Conservation (phyloP, 1,140 invertebrate species). For the Mylabris phalerata region DNA sequence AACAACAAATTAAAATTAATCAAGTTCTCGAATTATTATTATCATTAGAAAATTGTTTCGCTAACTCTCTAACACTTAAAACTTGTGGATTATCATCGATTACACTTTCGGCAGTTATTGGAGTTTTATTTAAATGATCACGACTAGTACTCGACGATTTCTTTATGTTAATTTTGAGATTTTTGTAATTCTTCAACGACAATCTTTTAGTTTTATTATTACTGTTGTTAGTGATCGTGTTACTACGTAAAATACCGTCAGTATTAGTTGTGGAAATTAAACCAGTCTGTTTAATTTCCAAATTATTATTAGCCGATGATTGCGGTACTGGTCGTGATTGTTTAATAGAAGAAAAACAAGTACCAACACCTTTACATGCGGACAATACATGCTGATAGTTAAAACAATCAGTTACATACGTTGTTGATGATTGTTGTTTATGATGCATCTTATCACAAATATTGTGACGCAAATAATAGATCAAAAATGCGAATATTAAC, state of each 20-base stretch:
- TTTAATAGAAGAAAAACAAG: slow-evolving; percentile 2
- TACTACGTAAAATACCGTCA: slow-evolving; percentile 49
- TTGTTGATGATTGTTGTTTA: slow-evolving; percentile 55
- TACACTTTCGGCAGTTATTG: slow-evolving; percentile 30
- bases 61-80: slow-evolving; percentile 31
- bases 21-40: not conserved
- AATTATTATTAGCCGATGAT: slow-evolving; percentile 34
- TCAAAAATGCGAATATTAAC: slow-evolving; percentile 55
- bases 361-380: slow-evolving; percentile 33
- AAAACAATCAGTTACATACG: slow-evolving; percentile 57
- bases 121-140: slow-evolving; percentile 20
- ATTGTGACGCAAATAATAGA: slow-evolving; percentile 68
- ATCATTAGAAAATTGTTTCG: slow-evolving; percentile 24
- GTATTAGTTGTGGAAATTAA: slow-evolving; percentile 67
- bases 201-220: slow-evolving; percentile 15
- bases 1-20: not conserved
- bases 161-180: slow-evolving; percentile 42
- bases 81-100: slow-evolving; percentile 14
- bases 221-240: slow-evolving; percentile 22
- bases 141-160: slow-evolving; percentile 12
- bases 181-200: slow-evolving; percentile 43
- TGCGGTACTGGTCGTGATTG: not conserved
- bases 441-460: slow-evolving; percentile 52
- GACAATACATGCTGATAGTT: slow-evolving; percentile 31
- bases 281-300: slow-evolving; percentile 58